phyloP scores from a whole-genome alignment of 2,888 invertebrate genomes.

The Metalampra italica region DNA sequence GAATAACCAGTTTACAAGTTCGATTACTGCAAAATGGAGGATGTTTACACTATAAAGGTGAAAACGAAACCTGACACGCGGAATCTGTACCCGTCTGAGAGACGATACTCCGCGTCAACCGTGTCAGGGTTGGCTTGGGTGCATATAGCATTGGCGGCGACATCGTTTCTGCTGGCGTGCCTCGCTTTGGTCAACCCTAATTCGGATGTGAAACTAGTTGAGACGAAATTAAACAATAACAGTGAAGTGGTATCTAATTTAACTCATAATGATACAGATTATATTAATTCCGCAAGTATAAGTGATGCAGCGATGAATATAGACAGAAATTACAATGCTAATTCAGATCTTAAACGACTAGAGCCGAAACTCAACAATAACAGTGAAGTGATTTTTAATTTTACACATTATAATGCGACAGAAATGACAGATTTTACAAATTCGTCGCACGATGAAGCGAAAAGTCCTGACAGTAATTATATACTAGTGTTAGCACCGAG shows the following conservation, averaged over 20 bases:
- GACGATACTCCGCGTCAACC: conserved; percentile 82
- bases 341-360: no score
- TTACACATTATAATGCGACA: not conserved
- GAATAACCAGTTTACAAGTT: not conserved
- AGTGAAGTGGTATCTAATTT: conserved; percentile 14
- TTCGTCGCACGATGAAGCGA: conserved; percentile 3
- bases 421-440: conserved; percentile 1
- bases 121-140: conserved; percentile 82
- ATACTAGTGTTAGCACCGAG: conserved; percentile 70
- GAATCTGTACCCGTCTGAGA: conserved; percentile 81
- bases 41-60: conserved; percentile 83
- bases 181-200: conserved; percentile 66
- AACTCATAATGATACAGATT: conserved; percentile 7
- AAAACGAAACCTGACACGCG: conserved; percentile 80
- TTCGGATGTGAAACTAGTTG: conserved; percentile 17
- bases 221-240: conserved; percentile 14
- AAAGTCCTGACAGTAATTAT: conserved; percentile 36
- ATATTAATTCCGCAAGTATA: conserved; percentile 4
- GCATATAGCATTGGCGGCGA: conserved; percentile 79
- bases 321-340: conserved; percentile 17
- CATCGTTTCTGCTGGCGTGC: conserved; percentile 77
- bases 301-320: conserved; percentile 10
- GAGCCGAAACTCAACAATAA: no score
- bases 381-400: no score
- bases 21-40: conserved; percentile 69